Base-by-base conservation (phyloP, 2,113 vertebrate genomes). In the Cryptomyrus ogoouensis region DNA sequence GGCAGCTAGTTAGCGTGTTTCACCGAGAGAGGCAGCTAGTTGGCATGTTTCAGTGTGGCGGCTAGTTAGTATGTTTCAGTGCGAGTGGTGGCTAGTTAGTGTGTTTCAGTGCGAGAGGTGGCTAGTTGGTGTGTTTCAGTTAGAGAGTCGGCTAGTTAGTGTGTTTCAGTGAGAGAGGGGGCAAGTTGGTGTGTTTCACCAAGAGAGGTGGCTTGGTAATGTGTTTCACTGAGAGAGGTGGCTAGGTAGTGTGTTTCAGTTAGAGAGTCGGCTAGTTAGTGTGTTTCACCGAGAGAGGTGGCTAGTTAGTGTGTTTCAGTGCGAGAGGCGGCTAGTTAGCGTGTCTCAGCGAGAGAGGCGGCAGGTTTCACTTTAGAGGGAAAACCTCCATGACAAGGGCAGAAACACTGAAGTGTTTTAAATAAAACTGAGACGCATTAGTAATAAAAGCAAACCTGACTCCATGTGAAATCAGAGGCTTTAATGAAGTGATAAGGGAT, bases 201-300 rank as follows among this genome's bases (percentile, higher is more conserved):
- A 1, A 6, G 19, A 52, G 6, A 19, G 53, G 19, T 1, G 53
- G 53, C 1, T 7, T 31, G 58, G 27, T 66, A 10, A n/a, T 0
- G n/a, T n/a, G 0, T 12, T 3, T 21, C 19, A 21, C 4, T 19
- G 4, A 5, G 17, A 56, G 15, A 4, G 17, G 1, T 1, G 5
- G 53, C 53, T 24, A 56, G 21, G 2, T 58, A 8, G 52, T 0
- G 5, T 21, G 56, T 58, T 3, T 58, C 19, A n/a, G 5, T 0
- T 0, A 0, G 21, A 58, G 6, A 6, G 19, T 5, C 0, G 0
- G 21, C 21, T 58, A 24, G 5, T n/a, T n/a, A n/a, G 56, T 1
- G 21, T 21, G 56, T 24, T 0, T n/a, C 21, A 1, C 1, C 0
- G 2, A 0, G 6, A 21, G 56, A 2, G 56, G 56, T 0, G 19